These are phyloP conservation scores for Bombus superbus DNA, from an alignment of 1,140 invertebrate genomes.

Conservation along the genomic window DNA sequence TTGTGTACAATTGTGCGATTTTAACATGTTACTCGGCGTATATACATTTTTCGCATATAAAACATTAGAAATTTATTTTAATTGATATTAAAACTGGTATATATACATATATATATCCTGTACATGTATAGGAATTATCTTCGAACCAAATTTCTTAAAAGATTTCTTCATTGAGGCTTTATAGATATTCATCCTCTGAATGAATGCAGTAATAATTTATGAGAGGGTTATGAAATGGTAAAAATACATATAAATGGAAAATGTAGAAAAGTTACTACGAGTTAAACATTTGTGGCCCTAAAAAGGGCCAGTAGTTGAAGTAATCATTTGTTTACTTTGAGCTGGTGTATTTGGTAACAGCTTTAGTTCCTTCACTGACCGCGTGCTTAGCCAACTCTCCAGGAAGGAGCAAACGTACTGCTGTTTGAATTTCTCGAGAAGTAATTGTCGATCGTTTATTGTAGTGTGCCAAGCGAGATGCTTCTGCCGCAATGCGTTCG, in stretches of 20 bases:
- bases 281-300: slow-evolving; percentile 63
- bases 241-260: not conserved
- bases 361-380: slow-evolving; percentile 58
- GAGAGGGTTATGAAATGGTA: not conserved
- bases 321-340: slow-evolving; percentile 68
- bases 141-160: not conserved
- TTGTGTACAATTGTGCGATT: too few species aligned
- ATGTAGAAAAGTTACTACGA: not conserved
- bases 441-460: slow-evolving; percentile 83
- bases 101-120: too few species aligned
- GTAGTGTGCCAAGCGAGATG: slow-evolving; percentile 82
- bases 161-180: not conserved
- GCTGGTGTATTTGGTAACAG: slow-evolving; percentile 74
- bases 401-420: slow-evolving; percentile 79
- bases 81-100: too few species aligned
- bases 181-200: not conserved
- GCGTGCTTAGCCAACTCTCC: slow-evolving; percentile 77
- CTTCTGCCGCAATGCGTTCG: slow-evolving; percentile 86
- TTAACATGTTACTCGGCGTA: not conserved
- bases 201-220: not conserved
- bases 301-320: slow-evolving; percentile 65
- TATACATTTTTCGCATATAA: not conserved
- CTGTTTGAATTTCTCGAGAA: slow-evolving; percentile 80
- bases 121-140: too few species aligned
- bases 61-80: not conserved